Evolutionary conservation across 2,113 vertebrate species (phyloP), one percentile per base, ranked within the genome.

Genomic region (Nerophis ophidion): DNA sequence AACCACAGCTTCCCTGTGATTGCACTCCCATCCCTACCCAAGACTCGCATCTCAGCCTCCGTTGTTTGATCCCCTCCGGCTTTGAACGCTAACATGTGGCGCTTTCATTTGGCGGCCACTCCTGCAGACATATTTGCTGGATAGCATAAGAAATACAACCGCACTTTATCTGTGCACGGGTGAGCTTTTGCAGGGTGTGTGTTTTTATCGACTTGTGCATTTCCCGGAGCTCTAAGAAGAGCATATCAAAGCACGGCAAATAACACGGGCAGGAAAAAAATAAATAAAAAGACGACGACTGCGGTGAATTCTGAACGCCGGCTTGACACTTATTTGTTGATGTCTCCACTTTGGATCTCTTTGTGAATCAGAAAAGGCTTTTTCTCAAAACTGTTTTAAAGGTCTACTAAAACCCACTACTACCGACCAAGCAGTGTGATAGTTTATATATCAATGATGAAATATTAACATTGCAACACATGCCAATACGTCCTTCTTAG

Each of bases 31-130:
- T 44, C 11, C 34, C 57, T 50, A 12, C 67, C 74, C 57, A 63
- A 52, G 65, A 52, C 35, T 11, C 19, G 70, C 58, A 73, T 79
- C 81, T 73, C 60, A 71, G 79, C 77, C 73, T 49, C 48, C n/a
- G 40, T 10, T 44, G 63, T 82, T 74, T 78, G 79, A 40, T 40
- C 38, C 38, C 38, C 38, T 9, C 38, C 1, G 38, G 38, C 38
- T 40, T 40, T 40, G 3, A 40, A 40, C 38, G 10, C 38, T 40
- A 9, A 40, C 8, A 40, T 40, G 38, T 40, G 38, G 38, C 5
- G 14, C 6, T n/a, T 47, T n/a, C 46, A 4, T 53, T 62, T 71
- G 55, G 70, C 16, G 16, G 33, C 46, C 26, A 10, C 19, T 35
- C 55, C 62, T 40, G 38, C 38, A 40, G 51, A n/a, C 7, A 54